A percentile compares a stretch with the other conserved stretches of the same genome.
phyloP scores from a whole-genome alignment of 2,888 invertebrate genomes.

The Lapara coniferarum region DNA sequence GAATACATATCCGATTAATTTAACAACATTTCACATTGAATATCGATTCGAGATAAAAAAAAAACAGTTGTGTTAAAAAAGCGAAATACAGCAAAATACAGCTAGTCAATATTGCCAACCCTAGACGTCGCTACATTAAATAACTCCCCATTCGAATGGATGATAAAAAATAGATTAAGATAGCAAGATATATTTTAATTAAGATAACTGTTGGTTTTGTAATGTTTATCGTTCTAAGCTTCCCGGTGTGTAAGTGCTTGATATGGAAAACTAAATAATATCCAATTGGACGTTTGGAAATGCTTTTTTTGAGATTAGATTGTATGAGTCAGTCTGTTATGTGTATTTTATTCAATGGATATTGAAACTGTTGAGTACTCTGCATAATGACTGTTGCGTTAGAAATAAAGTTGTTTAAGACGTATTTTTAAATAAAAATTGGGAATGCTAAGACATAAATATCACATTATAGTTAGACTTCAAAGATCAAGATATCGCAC shows the following conservation, averaged over 20 bases:
- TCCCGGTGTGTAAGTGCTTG: not conserved
- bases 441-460: too few relatives aligned
- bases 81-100: too few relatives aligned
- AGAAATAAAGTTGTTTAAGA: not conserved
- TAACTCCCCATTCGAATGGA: constrained; percentile 7
- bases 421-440: not conserved
- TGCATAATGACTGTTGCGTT: not conserved
- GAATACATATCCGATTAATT: too few relatives aligned
- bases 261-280: constrained; percentile 4
- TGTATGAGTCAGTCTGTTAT: not conserved
- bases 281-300: constrained; percentile 10
- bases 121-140: constrained; percentile 1
- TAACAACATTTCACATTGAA: too few relatives aligned
- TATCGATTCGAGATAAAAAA: too few relatives aligned
- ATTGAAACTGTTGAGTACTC: not conserved
- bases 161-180: constrained; percentile 29
- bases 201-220: constrained; percentile 39
- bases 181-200: constrained; percentile 42
- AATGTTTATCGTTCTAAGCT: constrained; percentile 15
- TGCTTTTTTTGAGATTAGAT: constrained; percentile 6
- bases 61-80: too few relatives aligned
- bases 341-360: not conserved
- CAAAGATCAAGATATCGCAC: too few relatives aligned
- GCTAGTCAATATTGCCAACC: not conserved
- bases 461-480: too few relatives aligned